Percentiles rank a stretch among this genome's conserved stretches.
Evolutionary conservation across 2,888 invertebrate species (phyloP).

Genomic region (Ctena decussata): DNA sequence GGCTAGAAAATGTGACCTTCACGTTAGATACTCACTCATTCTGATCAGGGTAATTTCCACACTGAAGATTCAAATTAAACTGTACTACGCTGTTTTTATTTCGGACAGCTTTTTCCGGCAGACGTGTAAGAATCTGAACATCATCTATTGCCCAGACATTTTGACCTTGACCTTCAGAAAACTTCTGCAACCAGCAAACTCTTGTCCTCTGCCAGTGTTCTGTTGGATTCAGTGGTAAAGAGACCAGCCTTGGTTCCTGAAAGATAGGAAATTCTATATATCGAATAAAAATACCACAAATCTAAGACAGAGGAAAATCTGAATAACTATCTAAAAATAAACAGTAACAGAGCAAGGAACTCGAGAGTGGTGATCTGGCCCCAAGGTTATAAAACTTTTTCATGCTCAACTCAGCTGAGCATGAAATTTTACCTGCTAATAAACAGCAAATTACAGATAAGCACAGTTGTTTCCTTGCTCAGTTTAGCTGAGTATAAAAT

Average conservation of each 20-base stretch:
- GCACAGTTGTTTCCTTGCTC: no score
- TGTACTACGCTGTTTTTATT: constrained; percentile 77
- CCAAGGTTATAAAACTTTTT: no score
- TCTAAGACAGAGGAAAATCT: no score
- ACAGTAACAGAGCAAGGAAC: no score
- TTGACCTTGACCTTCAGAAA: constrained; percentile 75
- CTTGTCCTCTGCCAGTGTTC: constrained; percentile 68
- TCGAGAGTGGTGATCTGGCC: no score
- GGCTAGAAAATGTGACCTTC: no score
- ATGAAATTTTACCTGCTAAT: no score
- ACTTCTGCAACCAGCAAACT: constrained; percentile 86
- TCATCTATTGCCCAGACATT: constrained; percentile 86
- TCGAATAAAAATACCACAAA: no score
- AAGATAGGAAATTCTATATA: constrained; percentile 10
- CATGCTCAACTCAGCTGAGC: no score
- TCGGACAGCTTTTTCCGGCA: constrained; percentile 68
- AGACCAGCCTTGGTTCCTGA: constrained; percentile 80
- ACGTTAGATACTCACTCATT: constrained; percentile 65
- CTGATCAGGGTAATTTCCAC: constrained; percentile 73
- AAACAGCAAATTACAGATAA: no score
- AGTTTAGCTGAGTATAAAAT: no score
- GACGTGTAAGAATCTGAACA: constrained; percentile 80
- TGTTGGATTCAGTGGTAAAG: constrained; percentile 74
- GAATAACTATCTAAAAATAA: no score
- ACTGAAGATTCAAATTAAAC: constrained; percentile 82